Evolutionary conservation across 2,113 vertebrate genomes (phyloP).

Genomic region (Suncus etruscus): DNA sequence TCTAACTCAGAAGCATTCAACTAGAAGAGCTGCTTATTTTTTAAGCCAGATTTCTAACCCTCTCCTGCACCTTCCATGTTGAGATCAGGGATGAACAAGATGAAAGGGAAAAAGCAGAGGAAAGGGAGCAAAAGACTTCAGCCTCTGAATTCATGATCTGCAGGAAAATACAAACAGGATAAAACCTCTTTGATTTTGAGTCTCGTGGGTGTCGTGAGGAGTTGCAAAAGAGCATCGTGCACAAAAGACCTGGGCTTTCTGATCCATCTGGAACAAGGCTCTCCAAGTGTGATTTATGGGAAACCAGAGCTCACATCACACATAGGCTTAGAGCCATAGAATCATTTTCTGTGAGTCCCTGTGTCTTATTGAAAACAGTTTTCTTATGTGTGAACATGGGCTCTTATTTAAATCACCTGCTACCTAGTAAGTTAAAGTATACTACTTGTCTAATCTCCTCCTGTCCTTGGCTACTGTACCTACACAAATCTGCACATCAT

Average conservation of each 20-base stretch:
- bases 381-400: neutral
- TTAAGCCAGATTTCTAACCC: constrained; percentile 58
- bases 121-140: constrained; percentile 68
- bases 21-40: constrained; percentile 64
- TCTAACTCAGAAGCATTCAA: constrained; percentile 48
- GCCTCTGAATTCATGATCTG: constrained; percentile 49
- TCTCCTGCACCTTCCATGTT: constrained; percentile 47
- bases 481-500: neutral
- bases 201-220: neutral
- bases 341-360: neutral
- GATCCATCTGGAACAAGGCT: neutral
- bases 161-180: constrained; percentile 71
- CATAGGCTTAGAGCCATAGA: neutral
- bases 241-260: constrained; percentile 20
- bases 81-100: constrained; percentile 67
- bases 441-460: neutral
- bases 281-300: neutral
- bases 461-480: neutral
- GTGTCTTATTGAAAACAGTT: constrained; percentile 21
- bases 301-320: neutral
- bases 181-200: constrained; percentile 59
- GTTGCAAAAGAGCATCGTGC: constrained; percentile 3
- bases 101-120: constrained; percentile 68
- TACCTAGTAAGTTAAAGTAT: neutral
- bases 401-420: neutral